phyloP scores from a whole-genome alignment of 2,113 vertebrate genomes.

The Opisthocomus hoazin region DNA sequence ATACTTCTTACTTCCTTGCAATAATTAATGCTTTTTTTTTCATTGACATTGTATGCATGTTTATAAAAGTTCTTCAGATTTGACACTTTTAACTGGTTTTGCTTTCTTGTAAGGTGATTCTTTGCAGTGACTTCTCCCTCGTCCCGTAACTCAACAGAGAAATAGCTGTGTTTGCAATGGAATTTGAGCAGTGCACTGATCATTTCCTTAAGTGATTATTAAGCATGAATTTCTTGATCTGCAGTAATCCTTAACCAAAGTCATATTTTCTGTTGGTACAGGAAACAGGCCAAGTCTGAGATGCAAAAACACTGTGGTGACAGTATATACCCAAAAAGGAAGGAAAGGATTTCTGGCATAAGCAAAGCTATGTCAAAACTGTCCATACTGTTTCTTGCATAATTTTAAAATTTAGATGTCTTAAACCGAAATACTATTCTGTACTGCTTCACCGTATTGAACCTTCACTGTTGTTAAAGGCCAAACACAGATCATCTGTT shows the following conservation, averaged over 20 bases:
- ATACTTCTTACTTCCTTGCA: background rate
- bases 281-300: conserved; percentile 51
- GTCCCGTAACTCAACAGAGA: conserved; percentile 16
- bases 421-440: background rate
- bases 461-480: conserved; percentile 65
- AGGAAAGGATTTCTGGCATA: conserved; percentile 29
- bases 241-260: conserved; percentile 46
- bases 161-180: conserved; percentile 48
- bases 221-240: conserved; percentile 37
- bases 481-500: conserved; percentile 70
- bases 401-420: background rate
- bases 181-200: conserved; percentile 48
- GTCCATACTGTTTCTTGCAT: background rate
- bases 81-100: conserved; percentile 34
- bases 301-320: conserved; percentile 39
- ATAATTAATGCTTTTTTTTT: conserved; percentile 24
- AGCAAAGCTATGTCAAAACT: conserved; percentile 26
- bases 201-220: conserved; percentile 22
- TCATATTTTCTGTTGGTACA: conserved; percentile 42
- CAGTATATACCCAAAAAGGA: background rate
- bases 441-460: conserved; percentile 40
- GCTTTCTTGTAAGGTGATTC: conserved; percentile 39
- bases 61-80: conserved; percentile 22
- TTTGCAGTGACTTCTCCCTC: conserved; percentile 51
- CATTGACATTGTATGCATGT: background rate